phyloP scores from a whole-genome alignment of 2,113 vertebrate genomes.

The Oreotrochilus melanogaster region DNA sequence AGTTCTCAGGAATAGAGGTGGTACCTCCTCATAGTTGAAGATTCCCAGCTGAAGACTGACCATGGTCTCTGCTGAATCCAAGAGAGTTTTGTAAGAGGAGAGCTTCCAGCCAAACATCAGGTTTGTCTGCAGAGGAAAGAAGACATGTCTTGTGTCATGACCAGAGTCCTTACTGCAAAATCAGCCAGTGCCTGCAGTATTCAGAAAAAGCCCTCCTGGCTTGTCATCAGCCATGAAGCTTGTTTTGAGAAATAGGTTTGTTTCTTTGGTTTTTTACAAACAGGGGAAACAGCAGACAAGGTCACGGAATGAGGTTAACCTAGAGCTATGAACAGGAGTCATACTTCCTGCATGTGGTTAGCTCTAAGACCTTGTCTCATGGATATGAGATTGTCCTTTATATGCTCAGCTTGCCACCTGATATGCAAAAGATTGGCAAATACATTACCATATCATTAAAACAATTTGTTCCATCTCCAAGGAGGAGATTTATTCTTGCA shows the following conservation, averaged over 20 bases:
- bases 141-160: background rate
- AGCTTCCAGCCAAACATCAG: constrained; percentile 95
- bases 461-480: background rate
- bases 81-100: constrained; percentile 89
- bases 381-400: background rate
- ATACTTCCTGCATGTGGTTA: background rate
- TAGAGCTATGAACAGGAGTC: background rate
- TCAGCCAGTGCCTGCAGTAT: background rate
- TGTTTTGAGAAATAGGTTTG: background rate
- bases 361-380: background rate
- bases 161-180: background rate
- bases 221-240: background rate
- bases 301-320: background rate
- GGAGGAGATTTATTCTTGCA: background rate
- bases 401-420: background rate
- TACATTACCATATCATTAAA: background rate
- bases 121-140: constrained; percentile 85
- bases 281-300: background rate
- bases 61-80: constrained; percentile 89
- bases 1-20: background rate
- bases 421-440: background rate
- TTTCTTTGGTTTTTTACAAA: background rate
- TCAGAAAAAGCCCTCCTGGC: background rate
- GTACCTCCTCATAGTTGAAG: constrained; percentile 97
- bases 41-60: constrained; percentile 94